phyloP scores from a whole-genome alignment of 2,888 invertebrate species.

The Tachystola acroxantha region DNA sequence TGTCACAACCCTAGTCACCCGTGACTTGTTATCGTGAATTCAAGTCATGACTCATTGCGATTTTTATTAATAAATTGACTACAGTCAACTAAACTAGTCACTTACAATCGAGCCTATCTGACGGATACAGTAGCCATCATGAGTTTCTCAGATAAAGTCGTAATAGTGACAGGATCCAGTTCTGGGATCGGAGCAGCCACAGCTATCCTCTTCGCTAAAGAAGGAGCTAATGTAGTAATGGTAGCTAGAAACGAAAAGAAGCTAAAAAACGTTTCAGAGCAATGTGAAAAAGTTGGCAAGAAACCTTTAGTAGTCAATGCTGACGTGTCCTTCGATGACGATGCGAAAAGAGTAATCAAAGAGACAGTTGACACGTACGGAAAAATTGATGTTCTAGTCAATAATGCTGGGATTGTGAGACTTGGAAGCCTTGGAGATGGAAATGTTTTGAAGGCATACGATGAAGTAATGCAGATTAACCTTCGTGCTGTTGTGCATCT shows the following conservation, averaged over 20 bases:
- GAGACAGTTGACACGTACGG: constrained; percentile 31
- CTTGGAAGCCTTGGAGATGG: constrained; percentile 18
- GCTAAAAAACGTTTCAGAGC: constrained; percentile 20
- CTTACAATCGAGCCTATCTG: neutral
- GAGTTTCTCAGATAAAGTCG: constrained; percentile 29
- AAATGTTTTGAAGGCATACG: constrained; percentile 27
- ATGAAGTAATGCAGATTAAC: constrained; percentile 32
- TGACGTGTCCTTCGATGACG: constrained; percentile 31
- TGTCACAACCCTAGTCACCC: no score
- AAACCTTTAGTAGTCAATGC: constrained; percentile 26
- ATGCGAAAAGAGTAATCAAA: constrained; percentile 23
- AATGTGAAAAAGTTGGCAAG: constrained; percentile 21
- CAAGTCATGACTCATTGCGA: no score
- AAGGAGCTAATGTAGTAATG: constrained; percentile 31
- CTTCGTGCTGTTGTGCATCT: constrained; percentile 28
- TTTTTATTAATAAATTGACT: no score
- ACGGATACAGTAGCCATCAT: constrained; percentile 6
- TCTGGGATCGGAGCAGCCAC: constrained; percentile 35
- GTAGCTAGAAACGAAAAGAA: constrained; percentile 32
- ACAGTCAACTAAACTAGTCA: neutral
- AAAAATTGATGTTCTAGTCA: constrained; percentile 36
- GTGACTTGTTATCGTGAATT: no score
- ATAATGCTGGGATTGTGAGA: constrained; percentile 35
- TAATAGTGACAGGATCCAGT: constrained; percentile 33
- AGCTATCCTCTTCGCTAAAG: constrained; percentile 26